Evolutionary conservation across 1,140 invertebrate species (phyloP), one percentile per base, ranked within the genome.

Genomic region (Drosophila punjabiensis): DNA sequence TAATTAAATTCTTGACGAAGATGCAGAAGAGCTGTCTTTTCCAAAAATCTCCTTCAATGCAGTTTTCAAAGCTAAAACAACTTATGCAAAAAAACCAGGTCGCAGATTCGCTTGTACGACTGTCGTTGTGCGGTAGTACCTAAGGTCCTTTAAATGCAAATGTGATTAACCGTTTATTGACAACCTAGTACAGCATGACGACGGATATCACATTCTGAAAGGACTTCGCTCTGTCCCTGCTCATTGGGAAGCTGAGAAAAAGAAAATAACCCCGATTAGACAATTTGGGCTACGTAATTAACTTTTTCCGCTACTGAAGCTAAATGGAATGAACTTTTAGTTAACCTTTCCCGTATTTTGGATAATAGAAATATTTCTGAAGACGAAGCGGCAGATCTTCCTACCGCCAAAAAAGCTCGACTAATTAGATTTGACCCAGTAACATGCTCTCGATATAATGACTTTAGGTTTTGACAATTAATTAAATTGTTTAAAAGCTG

Each of bases 401-500:
- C 18, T 14, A 56, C 16, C 18, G 6, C 7, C 10, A 33, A 56
- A 10, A 56, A 37, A 37, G 52, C 33, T 24, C 8, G 55, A 37
- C 1, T 24, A 24, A 24, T 24, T 24, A 24, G 24, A 24, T 24
- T 24, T 8, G n/a, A n/a, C n/a, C 53, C 18, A 9, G 18, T 37
- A 20, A 56, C 13, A 9, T 24, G 18, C 33, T 20, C 9, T 1
- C 9, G 18, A 11, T 55, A 33, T n/a, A 33, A 33, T 8, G 30
- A 55, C 18, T 55, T 32, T 11, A 18, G 30, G 32, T 18, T 55
- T 18, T 30, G 52, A 13, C n/a, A 33, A 30, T 20, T 55, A 7
- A 53, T 53, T 10, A 33, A 53, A 53, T 33, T 55, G 13, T 55
- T 55, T 13, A 55, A 55, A 13, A 43, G 41, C n/a, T 55, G 6